Percentiles rank a stretch among this genome's conserved stretches.
These are phyloP conservation scores for Nyctereutes procyonoides DNA, from an alignment of 2,113 vertebrate species.

Conservation along the genomic window DNA sequence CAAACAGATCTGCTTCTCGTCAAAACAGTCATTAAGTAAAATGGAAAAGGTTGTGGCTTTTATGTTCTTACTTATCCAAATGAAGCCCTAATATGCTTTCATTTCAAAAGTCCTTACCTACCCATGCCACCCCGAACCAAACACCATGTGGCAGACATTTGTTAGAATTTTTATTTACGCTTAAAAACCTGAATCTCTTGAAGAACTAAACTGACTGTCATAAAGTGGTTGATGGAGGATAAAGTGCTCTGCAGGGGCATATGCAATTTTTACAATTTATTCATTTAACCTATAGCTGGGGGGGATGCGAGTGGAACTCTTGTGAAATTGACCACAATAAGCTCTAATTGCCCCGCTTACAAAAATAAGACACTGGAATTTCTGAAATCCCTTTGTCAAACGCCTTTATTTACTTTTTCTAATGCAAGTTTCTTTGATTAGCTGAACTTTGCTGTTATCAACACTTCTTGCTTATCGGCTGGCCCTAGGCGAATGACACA, in stretches of 20 bases:
- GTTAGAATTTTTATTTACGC: constrained; percentile 37
- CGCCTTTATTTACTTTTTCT: constrained; percentile 85
- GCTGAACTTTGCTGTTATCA: constrained; percentile 86
- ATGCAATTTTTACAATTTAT: constrained; percentile 74
- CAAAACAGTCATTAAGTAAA: constrained; percentile 70
- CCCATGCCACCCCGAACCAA: background rate
- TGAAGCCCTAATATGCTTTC: constrained; percentile 20
- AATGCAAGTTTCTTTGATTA: constrained; percentile 87
- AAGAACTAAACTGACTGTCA: constrained; percentile 32
- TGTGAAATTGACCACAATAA: constrained; percentile 73
- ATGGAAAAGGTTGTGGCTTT: constrained; percentile 65
- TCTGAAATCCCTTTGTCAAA: constrained; percentile 81
- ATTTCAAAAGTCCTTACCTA: background rate
- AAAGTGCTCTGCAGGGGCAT: constrained; percentile 63
- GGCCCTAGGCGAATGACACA: constrained; percentile 85
- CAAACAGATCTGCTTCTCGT: constrained; percentile 73
- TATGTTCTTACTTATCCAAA: constrained; percentile 52
- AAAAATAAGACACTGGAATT: constrained; percentile 83
- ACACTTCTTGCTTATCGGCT: constrained; percentile 85
- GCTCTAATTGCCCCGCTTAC: constrained; percentile 79
- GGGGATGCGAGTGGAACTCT: constrained; percentile 46
- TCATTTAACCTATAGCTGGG: constrained; percentile 62
- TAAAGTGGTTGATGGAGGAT: background rate
- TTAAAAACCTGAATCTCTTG: constrained; percentile 52
- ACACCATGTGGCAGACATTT: background rate